Evolutionary conservation across 2,888 invertebrate species (phyloP), one percentile per base, ranked within the genome.

Genomic region (Arctia plantaginis): DNA sequence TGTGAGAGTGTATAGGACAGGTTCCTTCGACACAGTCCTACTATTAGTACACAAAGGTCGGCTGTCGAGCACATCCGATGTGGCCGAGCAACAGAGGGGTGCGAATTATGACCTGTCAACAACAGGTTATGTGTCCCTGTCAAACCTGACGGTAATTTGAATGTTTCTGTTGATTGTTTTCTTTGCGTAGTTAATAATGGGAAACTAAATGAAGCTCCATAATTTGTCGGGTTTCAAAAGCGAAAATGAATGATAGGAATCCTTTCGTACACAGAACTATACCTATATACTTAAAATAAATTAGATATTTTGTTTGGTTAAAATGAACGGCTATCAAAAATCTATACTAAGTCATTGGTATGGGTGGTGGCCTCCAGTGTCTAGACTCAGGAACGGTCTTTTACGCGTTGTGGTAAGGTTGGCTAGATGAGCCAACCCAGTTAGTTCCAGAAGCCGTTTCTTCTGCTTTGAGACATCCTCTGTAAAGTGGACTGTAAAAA

Each of bases 91-190:
- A 84, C 85, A 85, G 85, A 88, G 91, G 91, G 91, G 91, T 86
- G 91, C 90, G 92, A 94, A 93, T 94, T 94, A 94, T 91, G 90
- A 90, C 88, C 94, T 94, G 95, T 93, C 94, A 93, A 79, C 71
- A 76, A 75, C 94, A 94, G 88, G 79, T 77, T 20, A 68, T 70
- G 39, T 64, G 67, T 71, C 77, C 75, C 82, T 82, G 85, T 89
- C 83, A 75, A 83, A 92, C 92, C 92, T 92, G 92, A 78, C 75
- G 83, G 76, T 79, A 85, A 84, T 84, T 84, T 81, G 75, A 70
- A 82, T 76, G 78, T 73, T 71, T 72, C 8, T 73, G n/a, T 68
- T 66, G 44, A 39, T 69, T 66, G 62, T 75, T 71, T 55, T 39
- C 35, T 66, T 33, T 18, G 47, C 18, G 65, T 70, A 41, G n/a